Evolutionary conservation across 2,888 invertebrate genomes (phyloP).

Genomic region (Congeria kusceri): DNA sequence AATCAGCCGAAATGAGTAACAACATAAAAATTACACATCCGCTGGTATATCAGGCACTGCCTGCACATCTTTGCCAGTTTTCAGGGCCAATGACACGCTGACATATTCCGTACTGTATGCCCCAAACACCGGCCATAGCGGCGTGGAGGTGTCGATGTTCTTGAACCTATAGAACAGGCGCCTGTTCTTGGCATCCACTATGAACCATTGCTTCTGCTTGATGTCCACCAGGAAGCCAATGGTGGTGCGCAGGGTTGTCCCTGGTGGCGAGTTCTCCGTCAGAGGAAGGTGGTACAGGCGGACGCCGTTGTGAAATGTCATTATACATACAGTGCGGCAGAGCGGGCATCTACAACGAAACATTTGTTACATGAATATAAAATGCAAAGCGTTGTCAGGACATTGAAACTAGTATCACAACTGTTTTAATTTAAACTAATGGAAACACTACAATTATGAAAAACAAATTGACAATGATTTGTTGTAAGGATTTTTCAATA

Average conservation of each 20-base stretch:
- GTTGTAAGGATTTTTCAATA: no score
- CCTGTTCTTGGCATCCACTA: slow-evolving; percentile 67
- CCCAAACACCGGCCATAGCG: slow-evolving; percentile 71
- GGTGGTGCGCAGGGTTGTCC: slow-evolving; percentile 65
- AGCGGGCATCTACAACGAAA: slow-evolving; percentile 59
- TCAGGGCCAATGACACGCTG: slow-evolving; percentile 61
- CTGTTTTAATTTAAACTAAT: no score
- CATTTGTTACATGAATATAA: no score
- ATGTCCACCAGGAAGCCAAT: slow-evolving; percentile 71
- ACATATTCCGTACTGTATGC: slow-evolving; percentile 69
- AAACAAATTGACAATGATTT: no score
- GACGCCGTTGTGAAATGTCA: slow-evolving; percentile 69
- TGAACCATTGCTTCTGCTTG: slow-evolving; percentile 63
- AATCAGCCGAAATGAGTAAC: no score
- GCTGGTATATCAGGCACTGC: slow-evolving; percentile 65
- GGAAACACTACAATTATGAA: no score
- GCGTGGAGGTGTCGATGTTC: slow-evolving; percentile 64
- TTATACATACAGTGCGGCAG: slow-evolving; percentile 69
- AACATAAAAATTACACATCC: slow-evolving; percentile 56
- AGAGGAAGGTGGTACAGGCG: slow-evolving; percentile 66
- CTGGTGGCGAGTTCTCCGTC: slow-evolving; percentile 66
- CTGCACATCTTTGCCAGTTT: slow-evolving; percentile 66
- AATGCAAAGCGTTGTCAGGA: no score
- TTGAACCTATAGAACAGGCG: slow-evolving; percentile 65
- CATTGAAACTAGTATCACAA: no score